phyloP scores from a whole-genome alignment of 1,140 invertebrate species.

The Meloidogyne floridensis region DNA sequence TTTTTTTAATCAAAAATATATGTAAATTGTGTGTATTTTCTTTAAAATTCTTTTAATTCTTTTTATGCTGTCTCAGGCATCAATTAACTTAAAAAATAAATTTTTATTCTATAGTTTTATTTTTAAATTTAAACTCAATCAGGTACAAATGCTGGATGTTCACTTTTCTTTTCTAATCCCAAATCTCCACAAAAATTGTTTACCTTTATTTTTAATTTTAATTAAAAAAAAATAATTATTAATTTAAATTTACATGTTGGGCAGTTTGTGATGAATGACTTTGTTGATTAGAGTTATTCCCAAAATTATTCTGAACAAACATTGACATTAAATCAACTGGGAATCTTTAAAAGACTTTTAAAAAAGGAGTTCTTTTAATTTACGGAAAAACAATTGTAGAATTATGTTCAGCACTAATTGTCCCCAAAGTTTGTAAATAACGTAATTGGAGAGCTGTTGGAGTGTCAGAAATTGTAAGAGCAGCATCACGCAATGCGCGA shows the following conservation, averaged over 20 bases:
- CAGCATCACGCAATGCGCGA: conserved; percentile 66
- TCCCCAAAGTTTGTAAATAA: conserved; percentile 70
- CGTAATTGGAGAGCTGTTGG: conserved; percentile 82
- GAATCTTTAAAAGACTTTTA: background rate
- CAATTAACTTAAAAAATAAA: no score
- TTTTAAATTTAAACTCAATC: background rate
- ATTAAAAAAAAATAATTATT: background rate
- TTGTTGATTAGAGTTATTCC: background rate
- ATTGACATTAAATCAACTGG: conserved; percentile 1
- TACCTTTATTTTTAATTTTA: background rate
- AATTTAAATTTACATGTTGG: background rate
- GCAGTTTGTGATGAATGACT: conserved; percentile 1
- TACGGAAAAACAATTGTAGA: conserved; percentile 67
- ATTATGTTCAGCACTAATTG: conserved; percentile 68
- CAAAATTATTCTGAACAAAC: background rate
- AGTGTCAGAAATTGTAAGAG: conserved; percentile 70
- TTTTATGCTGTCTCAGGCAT: no score
- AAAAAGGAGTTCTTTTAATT: background rate
- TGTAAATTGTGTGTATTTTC: no score
- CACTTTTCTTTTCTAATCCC: background rate
- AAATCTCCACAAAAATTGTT: conserved; percentile 5
- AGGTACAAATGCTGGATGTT: background rate
- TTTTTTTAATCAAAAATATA: no score
- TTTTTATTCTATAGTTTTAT: background rate
- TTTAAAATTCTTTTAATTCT: no score